These are phyloP conservation scores for Philonicus albiceps DNA, from an alignment of 2,888 invertebrate species.

Conservation along the genomic window DNA sequence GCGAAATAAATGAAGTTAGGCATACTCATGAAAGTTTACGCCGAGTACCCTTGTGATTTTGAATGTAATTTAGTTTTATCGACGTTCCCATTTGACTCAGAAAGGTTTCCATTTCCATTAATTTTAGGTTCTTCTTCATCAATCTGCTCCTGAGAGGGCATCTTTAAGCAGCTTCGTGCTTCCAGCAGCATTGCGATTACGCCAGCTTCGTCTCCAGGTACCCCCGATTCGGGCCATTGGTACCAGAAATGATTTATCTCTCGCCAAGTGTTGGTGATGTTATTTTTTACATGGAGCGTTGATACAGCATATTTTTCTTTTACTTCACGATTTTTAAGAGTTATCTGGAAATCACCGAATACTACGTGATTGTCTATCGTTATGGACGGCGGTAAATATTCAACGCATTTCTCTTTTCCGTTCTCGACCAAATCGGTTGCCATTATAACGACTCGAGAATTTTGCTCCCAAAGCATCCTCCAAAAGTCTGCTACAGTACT, in stretches of 20 bases:
- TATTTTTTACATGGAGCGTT: slow-evolving; percentile 81
- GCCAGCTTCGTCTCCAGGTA: slow-evolving; percentile 83
- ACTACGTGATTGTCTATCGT: slow-evolving; percentile 87
- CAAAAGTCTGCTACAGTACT: slow-evolving; percentile 89
- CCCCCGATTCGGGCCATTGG: slow-evolving; percentile 87
- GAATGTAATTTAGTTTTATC: slow-evolving; percentile 52
- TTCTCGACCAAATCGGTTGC: slow-evolving; percentile 89
- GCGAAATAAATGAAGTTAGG: slow-evolving; percentile 48
- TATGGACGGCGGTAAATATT: slow-evolving; percentile 91
- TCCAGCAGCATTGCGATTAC: slow-evolving; percentile 88
- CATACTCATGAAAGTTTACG: slow-evolving; percentile 15
- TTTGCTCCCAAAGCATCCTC: slow-evolving; percentile 97
- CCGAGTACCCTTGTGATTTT: slow-evolving; percentile 59
- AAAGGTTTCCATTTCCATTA: slow-evolving; percentile 10
- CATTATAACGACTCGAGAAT: slow-evolving; percentile 87
- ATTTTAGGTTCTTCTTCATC: slow-evolving; percentile 47
- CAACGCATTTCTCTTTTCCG: slow-evolving; percentile 88
- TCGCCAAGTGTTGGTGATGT: slow-evolving; percentile 81
- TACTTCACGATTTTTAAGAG: slow-evolving; percentile 87
- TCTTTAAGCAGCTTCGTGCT: slow-evolving; percentile 69
- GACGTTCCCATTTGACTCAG: slow-evolving; percentile 37
- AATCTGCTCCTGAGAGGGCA: slow-evolving; percentile 58
- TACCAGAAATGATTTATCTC: slow-evolving; percentile 94
- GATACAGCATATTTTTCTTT: slow-evolving; percentile 92
- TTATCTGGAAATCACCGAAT: slow-evolving; percentile 88